Evolutionary conservation across 2,797 vertebrate species (phyloP), one percentile per base, ranked within the genome.

Genomic region (Potorous gilbertii): DNA sequence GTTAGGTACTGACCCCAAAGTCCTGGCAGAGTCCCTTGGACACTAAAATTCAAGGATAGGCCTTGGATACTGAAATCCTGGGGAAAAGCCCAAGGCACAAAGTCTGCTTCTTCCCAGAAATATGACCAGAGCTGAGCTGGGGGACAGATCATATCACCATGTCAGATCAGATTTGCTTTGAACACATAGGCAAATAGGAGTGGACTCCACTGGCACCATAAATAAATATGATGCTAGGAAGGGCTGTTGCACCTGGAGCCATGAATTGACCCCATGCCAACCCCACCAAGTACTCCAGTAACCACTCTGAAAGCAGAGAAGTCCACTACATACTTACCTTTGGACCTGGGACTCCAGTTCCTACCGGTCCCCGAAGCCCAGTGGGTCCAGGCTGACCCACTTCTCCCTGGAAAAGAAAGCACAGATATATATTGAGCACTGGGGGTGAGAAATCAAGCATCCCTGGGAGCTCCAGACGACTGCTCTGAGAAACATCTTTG

Each of bases 341-440:
- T 98, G 98, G 98, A 97, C 99, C 99, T 96, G 97, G 98, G 55
- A 98, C 90, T 46, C 99, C 99, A 59, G 96, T 81, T 87, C 98
- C 99, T 97, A 98, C 98, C 96, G 98, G 97, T 96, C 99, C 99
- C 89, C 98, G 96, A 87, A 97, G 97, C 92, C 99, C 99, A 92
- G 97, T 97, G 90, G 98, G 98, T 97, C 99, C 99, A 50, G 95
- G 59, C 21, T 97, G 97, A 50, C 99, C 99, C 93, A 97, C 98
- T 93, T 99, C 98, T 96, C 99, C 99, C 99, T 99, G 92, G 9
- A 12, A 97, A 97, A 9, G 94, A 97, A 95, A 97, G 52, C 66
- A 1, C 31, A 96, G 96, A 34, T 31, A 59, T 59, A 29, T 31
- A 57, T 29, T 59, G 57, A 12, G 57, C 10, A 2, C 57, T 31